Evolutionary conservation across 1,140 invertebrate species (phyloP), one percentile per base, ranked within the genome.

Genomic region (Muscidifurax raptorellus): DNA sequence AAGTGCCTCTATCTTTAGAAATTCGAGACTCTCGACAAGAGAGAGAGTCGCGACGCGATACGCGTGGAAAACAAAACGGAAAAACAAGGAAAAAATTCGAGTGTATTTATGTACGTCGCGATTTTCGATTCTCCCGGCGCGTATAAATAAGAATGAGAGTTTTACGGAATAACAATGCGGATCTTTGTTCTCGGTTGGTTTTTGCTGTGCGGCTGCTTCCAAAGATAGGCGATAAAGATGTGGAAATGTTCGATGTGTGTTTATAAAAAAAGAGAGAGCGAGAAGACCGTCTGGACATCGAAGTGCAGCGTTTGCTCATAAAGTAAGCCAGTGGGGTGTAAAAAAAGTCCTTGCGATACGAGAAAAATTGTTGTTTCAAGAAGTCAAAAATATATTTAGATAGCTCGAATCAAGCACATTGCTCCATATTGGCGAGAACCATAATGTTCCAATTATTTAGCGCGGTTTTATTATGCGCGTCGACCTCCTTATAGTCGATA

Each of bases 131-230:
- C 74, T 10, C 28, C 15, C 52, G 52, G 13, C 52, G 52, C 75
- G 28, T 52, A 84, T 72, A 72, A 79, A 84, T 72, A 72, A 72
- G 67, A 78, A 59, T 40, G 52, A 40, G 28, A 59, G 66, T 59
- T 44, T 78, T 64, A n/a, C 15, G 15, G 67, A 84, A 84, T 84
- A 72, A 79, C 82, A 79, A 83, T 83, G 74, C 25, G 59, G 22
- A 76, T 44, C 66, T 47, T 80, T 22, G 36, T 52, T 81, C 22
- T 83, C 59, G n/a, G 52, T 36, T 78, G n/a, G 64, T 74, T 47
- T 79, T 64, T 64, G 25, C 25, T 22, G 7, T 27, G 75, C 69
- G 32, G 36, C 28, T 27, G 22, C 30, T 83, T 64, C 13, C 44
- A 28, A 77, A 74, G 47, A 84, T 79, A 64, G 66, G 40, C 40